phyloP scores from a whole-genome alignment of 2,797 vertebrate species.

The Typhlichthys subterraneus region DNA sequence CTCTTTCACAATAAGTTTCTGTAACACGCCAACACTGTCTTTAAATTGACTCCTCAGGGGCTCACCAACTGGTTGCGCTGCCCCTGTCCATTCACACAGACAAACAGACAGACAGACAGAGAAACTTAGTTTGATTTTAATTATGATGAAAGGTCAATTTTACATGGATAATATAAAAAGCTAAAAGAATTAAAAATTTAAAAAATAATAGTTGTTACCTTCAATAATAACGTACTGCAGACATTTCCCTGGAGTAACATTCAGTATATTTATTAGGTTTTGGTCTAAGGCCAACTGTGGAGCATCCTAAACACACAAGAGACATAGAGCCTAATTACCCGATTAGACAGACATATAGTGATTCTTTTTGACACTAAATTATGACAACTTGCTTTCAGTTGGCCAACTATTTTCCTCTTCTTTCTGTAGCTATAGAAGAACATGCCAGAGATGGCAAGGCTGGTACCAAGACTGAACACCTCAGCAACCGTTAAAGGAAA shows the following conservation, averaged over 20 bases:
- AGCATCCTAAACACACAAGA: conserved; percentile 73
- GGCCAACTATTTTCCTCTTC: conserved; percentile 71
- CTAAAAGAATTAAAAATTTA: too few species aligned
- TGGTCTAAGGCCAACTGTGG: conserved; percentile 77
- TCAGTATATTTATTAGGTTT: conserved; percentile 75
- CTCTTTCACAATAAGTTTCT: conserved; percentile 82
- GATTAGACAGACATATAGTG: neutral
- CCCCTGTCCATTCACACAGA: conserved; percentile 64
- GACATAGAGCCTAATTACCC: conserved; percentile 2
- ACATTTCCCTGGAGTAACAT: conserved; percentile 76
- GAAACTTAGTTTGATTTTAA: neutral
- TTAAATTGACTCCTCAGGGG: conserved; percentile 82
- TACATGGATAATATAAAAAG: conserved; percentile 3
- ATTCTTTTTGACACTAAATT: neutral
- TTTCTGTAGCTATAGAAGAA: conserved; percentile 84
- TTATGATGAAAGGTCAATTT: too few species aligned
- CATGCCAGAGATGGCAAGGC: conserved; percentile 80
- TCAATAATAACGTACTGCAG: conserved; percentile 85
- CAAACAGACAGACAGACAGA: neutral
- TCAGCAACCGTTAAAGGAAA: conserved; percentile 69
- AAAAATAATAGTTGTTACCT: conserved; percentile 70
- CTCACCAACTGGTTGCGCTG: conserved; percentile 77
- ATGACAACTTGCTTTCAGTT: conserved; percentile 75
- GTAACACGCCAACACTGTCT: conserved; percentile 81
- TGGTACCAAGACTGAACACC: conserved; percentile 81